A percentile compares a stretch with the other conserved stretches of the same genome.
Conservation (phyloP, 2,888 invertebrate genomes). For the Bombyx huttoni region DNA sequence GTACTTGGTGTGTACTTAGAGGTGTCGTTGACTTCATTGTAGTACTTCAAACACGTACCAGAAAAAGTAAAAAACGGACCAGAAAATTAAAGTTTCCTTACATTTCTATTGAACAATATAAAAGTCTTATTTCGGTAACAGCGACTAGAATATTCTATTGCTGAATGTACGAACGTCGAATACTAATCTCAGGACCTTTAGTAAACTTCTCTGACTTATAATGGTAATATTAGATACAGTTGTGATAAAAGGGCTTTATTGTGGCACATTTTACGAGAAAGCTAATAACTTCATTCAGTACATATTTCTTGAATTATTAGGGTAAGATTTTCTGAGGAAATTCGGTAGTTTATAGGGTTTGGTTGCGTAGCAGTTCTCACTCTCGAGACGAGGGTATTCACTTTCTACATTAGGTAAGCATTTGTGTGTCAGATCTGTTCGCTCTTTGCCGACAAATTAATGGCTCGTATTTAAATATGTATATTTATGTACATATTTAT, state of each 20-base stretch:
- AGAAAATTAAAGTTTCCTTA: conserved; percentile 22
- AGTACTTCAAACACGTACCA: background rate
- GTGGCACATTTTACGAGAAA: background rate
- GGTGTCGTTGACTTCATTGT: too few species aligned
- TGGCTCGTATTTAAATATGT: too few species aligned
- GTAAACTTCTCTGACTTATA: background rate
- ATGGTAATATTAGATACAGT: background rate
- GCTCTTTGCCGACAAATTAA: too few species aligned
- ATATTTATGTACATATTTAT: too few species aligned
- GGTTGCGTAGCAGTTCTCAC: too few species aligned
- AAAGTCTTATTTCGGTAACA: conserved; percentile 10
- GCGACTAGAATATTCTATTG: conserved; percentile 28
- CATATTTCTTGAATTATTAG: too few species aligned
- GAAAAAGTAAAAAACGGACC: conserved; percentile 16
- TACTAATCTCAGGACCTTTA: conserved; percentile 14
- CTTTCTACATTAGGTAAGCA: too few species aligned
- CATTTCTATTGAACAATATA: conserved; percentile 21
- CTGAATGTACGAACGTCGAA: conserved; percentile 13
- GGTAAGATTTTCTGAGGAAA: too few species aligned
- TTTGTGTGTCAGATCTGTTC: too few species aligned
- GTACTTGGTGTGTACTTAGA: too few species aligned
- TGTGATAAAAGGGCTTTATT: background rate
- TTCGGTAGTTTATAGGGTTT: too few species aligned
- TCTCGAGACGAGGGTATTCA: too few species aligned
- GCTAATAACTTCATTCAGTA: background rate